Evolutionary conservation across 2,113 vertebrate genomes (phyloP).

Genomic region (Neomonachus schauinslandi): DNA sequence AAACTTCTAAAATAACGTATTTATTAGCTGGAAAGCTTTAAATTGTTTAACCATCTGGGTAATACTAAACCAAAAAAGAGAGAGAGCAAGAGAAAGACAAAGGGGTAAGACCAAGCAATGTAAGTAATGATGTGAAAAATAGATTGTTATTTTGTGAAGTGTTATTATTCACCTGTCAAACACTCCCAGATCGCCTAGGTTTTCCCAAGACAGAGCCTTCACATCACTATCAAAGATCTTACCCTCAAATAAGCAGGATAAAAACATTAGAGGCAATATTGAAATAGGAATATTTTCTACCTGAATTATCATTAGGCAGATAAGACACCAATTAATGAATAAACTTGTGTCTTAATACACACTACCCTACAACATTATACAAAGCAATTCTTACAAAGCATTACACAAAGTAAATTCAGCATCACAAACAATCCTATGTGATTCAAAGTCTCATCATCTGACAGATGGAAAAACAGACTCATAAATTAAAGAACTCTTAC

Average conservation of each 20-base stretch:
- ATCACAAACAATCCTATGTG: conserved; percentile 27
- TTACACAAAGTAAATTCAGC: conserved; percentile 8
- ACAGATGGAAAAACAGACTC: neutral
- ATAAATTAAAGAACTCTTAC: conserved; percentile 13
- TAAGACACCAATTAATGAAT: conserved; percentile 1
- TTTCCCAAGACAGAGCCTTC: neutral
- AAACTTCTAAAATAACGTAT: neutral
- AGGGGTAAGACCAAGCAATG: neutral
- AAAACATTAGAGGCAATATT: conserved; percentile 32
- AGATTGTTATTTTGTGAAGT: neutral
- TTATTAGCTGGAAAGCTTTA: conserved; percentile 36
- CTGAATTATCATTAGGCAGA: neutral
- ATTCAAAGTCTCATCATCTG: conserved; percentile 16
- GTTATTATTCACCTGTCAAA: neutral
- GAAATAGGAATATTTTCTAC: conserved; percentile 11
- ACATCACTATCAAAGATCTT: conserved; percentile 11
- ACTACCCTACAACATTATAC: neutral
- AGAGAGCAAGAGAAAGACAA: neutral
- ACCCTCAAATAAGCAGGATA: conserved; percentile 22
- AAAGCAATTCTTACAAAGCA: conserved; percentile 46
- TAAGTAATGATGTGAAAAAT: neutral
- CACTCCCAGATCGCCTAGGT: neutral
- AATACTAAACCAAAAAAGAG: neutral
- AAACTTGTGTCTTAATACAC: conserved; percentile 6
- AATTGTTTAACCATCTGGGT: neutral